These are phyloP conservation scores for Antheraea pernyi DNA, from an alignment of 1,140 invertebrate species.

Conservation along the genomic window DNA sequence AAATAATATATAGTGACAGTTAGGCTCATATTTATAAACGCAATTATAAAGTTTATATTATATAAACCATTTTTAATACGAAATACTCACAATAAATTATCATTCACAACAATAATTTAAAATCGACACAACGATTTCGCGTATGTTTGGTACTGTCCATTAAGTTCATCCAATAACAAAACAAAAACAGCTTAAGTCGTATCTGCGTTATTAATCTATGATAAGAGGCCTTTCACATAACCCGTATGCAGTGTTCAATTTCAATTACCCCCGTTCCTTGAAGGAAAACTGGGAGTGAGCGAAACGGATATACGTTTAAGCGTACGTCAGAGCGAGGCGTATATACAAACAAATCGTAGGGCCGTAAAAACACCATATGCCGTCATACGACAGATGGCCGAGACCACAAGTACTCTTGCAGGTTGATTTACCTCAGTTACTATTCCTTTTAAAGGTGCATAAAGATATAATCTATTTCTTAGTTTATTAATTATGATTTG, in stretches of 20 bases:
- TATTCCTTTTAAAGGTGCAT: slow-evolving; percentile 10
- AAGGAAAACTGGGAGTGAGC: slow-evolving; percentile 55
- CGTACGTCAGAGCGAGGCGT: slow-evolving; percentile 30
- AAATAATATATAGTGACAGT: too few species aligned
- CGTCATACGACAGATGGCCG: slow-evolving; percentile 59
- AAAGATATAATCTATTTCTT: not conserved
- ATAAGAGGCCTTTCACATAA: slow-evolving; percentile 62
- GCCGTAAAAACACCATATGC: slow-evolving; percentile 67
- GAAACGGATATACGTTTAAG: slow-evolving; percentile 22
- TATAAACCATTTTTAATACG: too few species aligned
- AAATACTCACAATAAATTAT: too few species aligned
- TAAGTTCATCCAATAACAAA: not conserved
- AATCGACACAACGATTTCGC: too few species aligned
- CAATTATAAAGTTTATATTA: too few species aligned
- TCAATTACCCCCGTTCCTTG: slow-evolving; percentile 67
- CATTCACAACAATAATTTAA: too few species aligned
- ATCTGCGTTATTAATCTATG: slow-evolving; percentile 46
- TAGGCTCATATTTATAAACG: too few species aligned
- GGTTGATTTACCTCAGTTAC: slow-evolving; percentile 47
- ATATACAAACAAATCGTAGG: slow-evolving; percentile 69
- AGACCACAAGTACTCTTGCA: slow-evolving; percentile 49
- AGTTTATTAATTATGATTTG: not conserved
- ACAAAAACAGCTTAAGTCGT: not conserved
- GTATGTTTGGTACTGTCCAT: too few species aligned
- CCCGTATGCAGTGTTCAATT: slow-evolving; percentile 71